Percentiles rank a stretch among this genome's conserved stretches.
These are phyloP conservation scores for Ophiothrix spiculata DNA, from an alignment of 35 echinoderm and acorn worm genomes.

Conservation along the genomic window DNA sequence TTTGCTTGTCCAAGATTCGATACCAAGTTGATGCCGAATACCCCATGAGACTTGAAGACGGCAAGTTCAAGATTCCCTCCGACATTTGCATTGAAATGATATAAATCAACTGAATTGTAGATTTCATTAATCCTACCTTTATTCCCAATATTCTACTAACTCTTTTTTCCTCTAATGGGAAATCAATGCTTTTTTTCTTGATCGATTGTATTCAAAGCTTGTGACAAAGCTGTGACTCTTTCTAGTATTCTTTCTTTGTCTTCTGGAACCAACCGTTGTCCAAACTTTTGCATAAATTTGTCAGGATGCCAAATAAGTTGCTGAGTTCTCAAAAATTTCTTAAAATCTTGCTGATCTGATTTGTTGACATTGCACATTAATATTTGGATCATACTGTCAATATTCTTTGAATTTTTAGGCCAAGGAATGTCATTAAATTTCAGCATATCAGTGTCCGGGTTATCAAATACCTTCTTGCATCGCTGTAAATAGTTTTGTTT, in stretches of 20 bases:
- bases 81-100: too few species aligned
- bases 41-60: too few species aligned
- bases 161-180: too few species aligned
- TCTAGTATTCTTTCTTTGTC: conserved; percentile 75
- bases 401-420: conserved; percentile 57
- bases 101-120: too few species aligned
- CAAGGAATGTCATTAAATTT: conserved; percentile 65
- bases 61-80: too few species aligned
- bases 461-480: conserved; percentile 57
- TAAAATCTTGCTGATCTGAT: conserved; percentile 35
- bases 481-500: conserved; percentile 39
- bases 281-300: conserved; percentile 85
- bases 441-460: conserved; percentile 10
- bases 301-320: conserved; percentile 92
- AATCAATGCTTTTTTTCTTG: not conserved
- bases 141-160: too few species aligned
- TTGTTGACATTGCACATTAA: conserved; percentile 56
- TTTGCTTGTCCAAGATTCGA: too few species aligned
- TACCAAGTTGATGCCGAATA: too few species aligned
- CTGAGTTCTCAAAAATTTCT: conserved; percentile 68
- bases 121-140: too few species aligned
- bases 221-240: conserved; percentile 76
- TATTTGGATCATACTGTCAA: conserved; percentile 78
- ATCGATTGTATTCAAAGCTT: conserved; percentile 64
- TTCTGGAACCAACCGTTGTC: conserved; percentile 40